These are phyloP conservation scores for Lordiphosa collinella DNA, from an alignment of 1,140 invertebrate species.

Conservation along the genomic window DNA sequence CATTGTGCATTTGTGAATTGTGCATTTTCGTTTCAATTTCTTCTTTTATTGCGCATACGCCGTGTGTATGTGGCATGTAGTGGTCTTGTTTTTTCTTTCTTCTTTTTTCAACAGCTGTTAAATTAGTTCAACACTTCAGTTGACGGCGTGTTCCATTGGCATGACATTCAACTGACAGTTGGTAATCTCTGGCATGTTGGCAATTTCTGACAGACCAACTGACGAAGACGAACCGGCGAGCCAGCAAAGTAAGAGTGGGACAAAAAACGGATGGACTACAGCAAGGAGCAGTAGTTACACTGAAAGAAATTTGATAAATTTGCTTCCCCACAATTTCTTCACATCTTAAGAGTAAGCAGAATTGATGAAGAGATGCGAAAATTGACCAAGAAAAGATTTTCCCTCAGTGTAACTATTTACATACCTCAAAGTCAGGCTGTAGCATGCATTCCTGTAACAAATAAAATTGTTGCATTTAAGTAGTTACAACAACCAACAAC, in stretches of 20 bases:
- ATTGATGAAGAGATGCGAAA: no score
- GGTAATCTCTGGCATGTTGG: conserved; percentile 79
- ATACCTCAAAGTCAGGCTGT: conserved; percentile 51
- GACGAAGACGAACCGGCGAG: conserved; percentile 2
- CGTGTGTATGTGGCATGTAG: conserved; percentile 39
- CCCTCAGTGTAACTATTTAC: conserved; percentile 34
- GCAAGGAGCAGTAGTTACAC: conserved; percentile 25
- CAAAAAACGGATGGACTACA: conserved; percentile 28
- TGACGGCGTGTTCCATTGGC: conserved; percentile 79
- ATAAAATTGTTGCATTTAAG: conserved; percentile 76
- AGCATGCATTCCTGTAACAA: conserved; percentile 60
- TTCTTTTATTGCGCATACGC: conserved; percentile 67
- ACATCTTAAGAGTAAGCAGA: no score
- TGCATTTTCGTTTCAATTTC: conserved; percentile 50
- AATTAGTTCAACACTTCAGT: conserved; percentile 80
- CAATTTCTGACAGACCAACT: conserved; percentile 72
- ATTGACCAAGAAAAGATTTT: background rate
- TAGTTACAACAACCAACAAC: conserved; percentile 43
- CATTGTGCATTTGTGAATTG: conserved; percentile 23
- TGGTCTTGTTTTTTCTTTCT: background rate
- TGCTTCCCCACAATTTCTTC: no score
- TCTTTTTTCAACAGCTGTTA: conserved; percentile 79
- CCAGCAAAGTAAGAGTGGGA: background rate
- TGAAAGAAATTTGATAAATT: conserved; percentile 32
- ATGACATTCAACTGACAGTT: conserved; percentile 79